Evolutionary conservation across 1,140 invertebrate species (phyloP).

Genomic region (Ruditapes philippinarum): DNA sequence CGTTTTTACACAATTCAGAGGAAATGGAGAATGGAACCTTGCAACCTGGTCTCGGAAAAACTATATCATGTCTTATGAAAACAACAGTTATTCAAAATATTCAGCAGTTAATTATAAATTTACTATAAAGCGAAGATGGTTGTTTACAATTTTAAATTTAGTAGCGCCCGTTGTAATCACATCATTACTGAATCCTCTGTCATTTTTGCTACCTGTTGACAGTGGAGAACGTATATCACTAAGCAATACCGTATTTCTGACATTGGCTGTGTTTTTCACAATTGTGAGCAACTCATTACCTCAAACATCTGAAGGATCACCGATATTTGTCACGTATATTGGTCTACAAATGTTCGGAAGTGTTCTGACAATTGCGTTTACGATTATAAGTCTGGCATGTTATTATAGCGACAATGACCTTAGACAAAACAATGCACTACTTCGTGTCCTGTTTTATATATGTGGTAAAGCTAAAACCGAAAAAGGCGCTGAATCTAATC

Average conservation of each 20-base stretch:
- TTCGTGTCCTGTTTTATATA: not conserved
- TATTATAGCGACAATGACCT: not conserved
- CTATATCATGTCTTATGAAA: not conserved
- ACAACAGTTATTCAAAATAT: too few species aligned
- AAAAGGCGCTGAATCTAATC: not conserved
- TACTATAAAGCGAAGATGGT: not conserved
- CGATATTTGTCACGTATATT: not conserved
- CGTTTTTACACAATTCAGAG: not conserved
- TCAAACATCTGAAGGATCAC: not conserved
- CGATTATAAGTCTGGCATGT: not conserved
- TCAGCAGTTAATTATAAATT: not conserved
- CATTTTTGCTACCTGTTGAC: constrained; percentile 10
- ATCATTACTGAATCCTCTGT: not conserved
- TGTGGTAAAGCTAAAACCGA: not conserved
- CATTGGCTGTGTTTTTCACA: constrained; percentile 37
- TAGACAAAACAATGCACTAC: not conserved
- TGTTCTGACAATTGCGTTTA: not conserved
- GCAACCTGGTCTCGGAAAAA: not conserved
- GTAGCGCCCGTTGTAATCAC: not conserved
- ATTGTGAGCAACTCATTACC: constrained; percentile 4
- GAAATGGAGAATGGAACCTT: not conserved
- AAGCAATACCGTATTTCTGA: constrained; percentile 2
- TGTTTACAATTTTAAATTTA: not conserved
- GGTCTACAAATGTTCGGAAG: constrained; percentile 14
- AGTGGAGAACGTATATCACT: constrained; percentile 14